Conservation (phyloP, 2,113 vertebrate species). For the Toxostoma redivivum region DNA sequence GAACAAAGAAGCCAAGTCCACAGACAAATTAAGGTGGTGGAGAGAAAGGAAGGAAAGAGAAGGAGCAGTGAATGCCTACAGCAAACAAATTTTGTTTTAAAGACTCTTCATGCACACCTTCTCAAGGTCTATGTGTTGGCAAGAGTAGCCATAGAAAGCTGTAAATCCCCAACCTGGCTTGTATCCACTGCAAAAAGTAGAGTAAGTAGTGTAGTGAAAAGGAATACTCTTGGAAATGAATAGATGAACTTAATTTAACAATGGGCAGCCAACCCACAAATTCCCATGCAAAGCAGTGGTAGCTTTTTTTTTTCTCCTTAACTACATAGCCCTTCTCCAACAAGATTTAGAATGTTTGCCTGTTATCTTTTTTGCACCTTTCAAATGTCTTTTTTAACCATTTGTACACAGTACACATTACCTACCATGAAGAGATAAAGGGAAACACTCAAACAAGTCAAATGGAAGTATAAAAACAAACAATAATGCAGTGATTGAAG, state of each 20-base stretch:
- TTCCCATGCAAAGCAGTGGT: conserved; percentile 69
- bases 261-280: conserved; percentile 68
- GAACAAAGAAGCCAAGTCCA: conserved; percentile 78
- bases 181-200: conserved; percentile 63
- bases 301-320: conserved; percentile 37
- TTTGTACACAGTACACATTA: not conserved
- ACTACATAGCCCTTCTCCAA: conserved; percentile 44
- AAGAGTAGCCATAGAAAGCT: conserved; percentile 36
- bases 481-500: not conserved
- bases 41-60: not conserved
- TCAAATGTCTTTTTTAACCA: conserved; percentile 54
- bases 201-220: conserved; percentile 66
- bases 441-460: not conserved
- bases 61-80: not conserved
- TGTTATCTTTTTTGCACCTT: conserved; percentile 54
- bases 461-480: not conserved
- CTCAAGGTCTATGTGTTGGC: conserved; percentile 50
- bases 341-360: conserved; percentile 55
- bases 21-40: conserved; percentile 70
- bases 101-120: conserved; percentile 59
- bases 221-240: conserved; percentile 65
- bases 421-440: not conserved
- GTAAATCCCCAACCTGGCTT: conserved; percentile 68
- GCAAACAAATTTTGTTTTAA: conserved; percentile 57
- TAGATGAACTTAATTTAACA: conserved; percentile 76